These are phyloP conservation scores for Scaptomyza cyrtandrae DNA, from an alignment of 2,888 invertebrate species.

Conservation along the genomic window DNA sequence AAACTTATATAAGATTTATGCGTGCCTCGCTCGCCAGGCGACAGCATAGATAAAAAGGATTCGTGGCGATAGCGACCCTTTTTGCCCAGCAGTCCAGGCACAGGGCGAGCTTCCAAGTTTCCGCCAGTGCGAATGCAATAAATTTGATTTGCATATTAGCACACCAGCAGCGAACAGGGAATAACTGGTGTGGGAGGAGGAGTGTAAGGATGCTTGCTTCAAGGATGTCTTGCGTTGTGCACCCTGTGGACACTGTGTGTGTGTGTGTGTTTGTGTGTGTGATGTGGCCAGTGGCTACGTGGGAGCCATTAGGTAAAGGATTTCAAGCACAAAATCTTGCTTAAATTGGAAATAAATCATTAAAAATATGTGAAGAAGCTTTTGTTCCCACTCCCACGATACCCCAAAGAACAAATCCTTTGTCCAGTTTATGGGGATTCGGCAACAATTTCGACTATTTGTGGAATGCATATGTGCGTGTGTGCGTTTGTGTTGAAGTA, in stretches of 20 bases:
- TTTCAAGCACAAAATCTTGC: conserved; percentile 72
- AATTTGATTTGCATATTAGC: conserved; percentile 82
- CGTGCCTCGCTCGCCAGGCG: conserved; percentile 65
- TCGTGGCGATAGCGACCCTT: conserved; percentile 51
- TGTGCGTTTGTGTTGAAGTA: conserved; percentile 3
- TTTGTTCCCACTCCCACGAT: neutral
- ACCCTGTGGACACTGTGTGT: conserved; percentile 3
- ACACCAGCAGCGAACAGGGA: conserved; percentile 50
- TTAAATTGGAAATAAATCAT: conserved; percentile 82
- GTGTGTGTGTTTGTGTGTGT: conserved; percentile 2
- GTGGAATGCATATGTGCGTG: conserved; percentile 32
- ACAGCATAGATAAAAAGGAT: conserved; percentile 77
- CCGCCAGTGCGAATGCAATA: conserved; percentile 64
- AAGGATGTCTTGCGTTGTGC: conserved; percentile 19
- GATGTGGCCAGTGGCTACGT: conserved; percentile 37
- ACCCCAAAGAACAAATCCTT: conserved; percentile 9
- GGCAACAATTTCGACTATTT: conserved; percentile 59
- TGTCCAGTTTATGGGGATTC: conserved; percentile 50
- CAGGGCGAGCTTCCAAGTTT: conserved; percentile 9
- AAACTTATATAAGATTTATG: conserved; percentile 83
- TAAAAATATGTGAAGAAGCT: conserved; percentile 71
- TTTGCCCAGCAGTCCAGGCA: conserved; percentile 2
- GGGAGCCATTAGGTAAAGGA: conserved; percentile 64
- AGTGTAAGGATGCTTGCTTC: conserved; percentile 1
- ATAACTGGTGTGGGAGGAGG: neutral